Percentiles rank a stretch among this genome's conserved stretches.
phyloP scores from a whole-genome alignment of 2,888 invertebrate genomes.

The Leptinotarsa tumamoca region DNA sequence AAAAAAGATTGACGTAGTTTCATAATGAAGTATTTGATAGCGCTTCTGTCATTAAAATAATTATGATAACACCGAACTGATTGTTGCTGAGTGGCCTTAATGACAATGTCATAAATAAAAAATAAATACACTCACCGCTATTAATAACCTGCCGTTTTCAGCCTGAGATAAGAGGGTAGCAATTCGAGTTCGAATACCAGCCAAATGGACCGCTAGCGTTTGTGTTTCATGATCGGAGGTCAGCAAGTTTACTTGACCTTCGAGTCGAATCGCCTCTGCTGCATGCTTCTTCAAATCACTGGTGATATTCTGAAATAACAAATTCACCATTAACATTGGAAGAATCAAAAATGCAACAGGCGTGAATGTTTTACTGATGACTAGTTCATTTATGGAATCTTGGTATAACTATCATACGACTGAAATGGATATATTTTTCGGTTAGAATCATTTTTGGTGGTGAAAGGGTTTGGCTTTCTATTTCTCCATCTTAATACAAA shows the following conservation, averaged over 20 bases:
- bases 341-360: background rate
- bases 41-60: too few species aligned
- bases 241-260: constrained; percentile 73
- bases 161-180: constrained; percentile 76
- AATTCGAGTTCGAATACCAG: constrained; percentile 75
- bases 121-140: constrained; percentile 57
- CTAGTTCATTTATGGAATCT: too few species aligned
- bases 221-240: constrained; percentile 76
- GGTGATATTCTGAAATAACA: constrained; percentile 74
- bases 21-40: too few species aligned
- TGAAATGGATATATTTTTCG: too few species aligned
- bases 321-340: background rate
- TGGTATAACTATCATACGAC: too few species aligned
- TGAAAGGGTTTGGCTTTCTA: too few species aligned
- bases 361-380: background rate
- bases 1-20: too few species aligned
- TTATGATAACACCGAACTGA: too few species aligned
- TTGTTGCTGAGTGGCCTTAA: background rate
- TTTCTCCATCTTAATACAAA: too few species aligned
- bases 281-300: constrained; percentile 78
- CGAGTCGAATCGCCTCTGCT: constrained; percentile 74
- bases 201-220: constrained; percentile 70
- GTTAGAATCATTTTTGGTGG: too few species aligned
- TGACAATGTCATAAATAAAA: background rate
- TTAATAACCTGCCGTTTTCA: constrained; percentile 71